Base-by-base conservation (phyloP, 2,888 invertebrate species). In the Drosophila peninsularis region DNA sequence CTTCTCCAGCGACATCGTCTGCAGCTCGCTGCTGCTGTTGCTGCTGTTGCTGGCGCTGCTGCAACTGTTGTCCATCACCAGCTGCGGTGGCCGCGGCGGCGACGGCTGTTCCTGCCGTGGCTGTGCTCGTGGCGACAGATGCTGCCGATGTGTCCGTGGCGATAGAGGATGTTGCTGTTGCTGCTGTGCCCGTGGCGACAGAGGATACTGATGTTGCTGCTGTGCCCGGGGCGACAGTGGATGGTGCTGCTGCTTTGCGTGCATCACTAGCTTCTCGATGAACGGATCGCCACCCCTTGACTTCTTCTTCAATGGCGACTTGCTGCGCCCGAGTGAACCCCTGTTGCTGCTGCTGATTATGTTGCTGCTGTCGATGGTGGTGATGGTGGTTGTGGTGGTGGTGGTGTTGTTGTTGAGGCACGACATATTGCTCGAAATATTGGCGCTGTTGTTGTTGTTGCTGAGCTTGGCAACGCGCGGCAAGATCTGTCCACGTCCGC, bases 381-480 rank as follows among this genome's bases (percentile, higher is more conserved):
- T 55, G 3, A 14, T 17, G 3, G 1, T 52, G 2, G 24, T 24
- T 24, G 24, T 24, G 0, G 24, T 5, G 3, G 17, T 3, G n/a
- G 37, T n/a, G 42, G 0, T 24, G 21, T 0, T 5, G 44, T 27
- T 27, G 27, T 19, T 36, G 53, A 30, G 49, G 19, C n/a, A 19
- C 7, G 13, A 11, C 3, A 10, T 39, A 5, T 6, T 44, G 19
- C n/a, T 27, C 2, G 13, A 11, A 1, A 10, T 49, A 5, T 6
- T 44, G 19, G 2, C n/a, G 19, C 0, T 39, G 19, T 36, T 34
- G 19, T 9, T 50, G 21, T 10, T 37, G 27, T 14, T 63, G 47
- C 5, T 47, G 27, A 74, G 52, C 24, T 44, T 65, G 1, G 82
- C 66, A 7, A 72, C 66, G 1, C 88, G 85, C n/a, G 82, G 85